These are phyloP conservation scores for Lagria hirta DNA, from an alignment of 2,888 invertebrate species.

Conservation along the genomic window DNA sequence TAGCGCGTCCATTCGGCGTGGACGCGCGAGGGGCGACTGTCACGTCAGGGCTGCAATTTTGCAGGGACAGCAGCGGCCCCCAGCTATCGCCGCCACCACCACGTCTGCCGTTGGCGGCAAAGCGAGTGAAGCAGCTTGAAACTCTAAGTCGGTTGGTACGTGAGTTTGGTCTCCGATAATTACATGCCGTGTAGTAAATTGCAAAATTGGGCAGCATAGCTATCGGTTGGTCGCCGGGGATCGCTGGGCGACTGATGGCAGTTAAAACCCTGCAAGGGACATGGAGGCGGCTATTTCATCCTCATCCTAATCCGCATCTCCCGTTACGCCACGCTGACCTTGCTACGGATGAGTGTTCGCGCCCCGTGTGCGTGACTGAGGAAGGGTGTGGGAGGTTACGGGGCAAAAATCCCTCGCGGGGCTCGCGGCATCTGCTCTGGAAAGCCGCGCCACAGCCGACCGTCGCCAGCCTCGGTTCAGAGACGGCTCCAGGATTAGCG, in stretches of 20 bases:
- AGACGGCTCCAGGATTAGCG: constrained; percentile 22
- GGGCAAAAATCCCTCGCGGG: constrained; percentile 30
- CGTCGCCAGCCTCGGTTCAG: constrained; percentile 33
- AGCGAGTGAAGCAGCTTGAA: constrained; percentile 22
- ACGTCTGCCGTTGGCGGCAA: constrained; percentile 16
- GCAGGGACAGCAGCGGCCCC: constrained; percentile 10
- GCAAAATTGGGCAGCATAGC: constrained; percentile 32
- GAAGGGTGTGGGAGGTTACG: constrained; percentile 26
- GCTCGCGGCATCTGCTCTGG: constrained; percentile 28
- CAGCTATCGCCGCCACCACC: constrained; percentile 6
- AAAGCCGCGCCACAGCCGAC: constrained; percentile 33
- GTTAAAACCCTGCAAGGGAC: constrained; percentile 2
- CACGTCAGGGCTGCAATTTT: constrained; percentile 24
- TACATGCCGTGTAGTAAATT: constrained; percentile 37
- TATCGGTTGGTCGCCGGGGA: constrained; percentile 8
- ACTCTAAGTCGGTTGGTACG: constrained; percentile 33
- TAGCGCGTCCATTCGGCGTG: constrained; percentile 25
- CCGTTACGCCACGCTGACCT: constrained; percentile 22
- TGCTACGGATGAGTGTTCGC: constrained; percentile 27
- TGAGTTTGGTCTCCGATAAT: constrained; percentile 36
- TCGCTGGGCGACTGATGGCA: too few species aligned
- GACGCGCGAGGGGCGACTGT: constrained; percentile 21
- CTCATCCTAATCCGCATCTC: constrained; percentile 3
- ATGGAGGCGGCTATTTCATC: constrained; percentile 3
- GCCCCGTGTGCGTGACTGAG: constrained; percentile 39